Evolutionary conservation across 2,888 invertebrate genomes (phyloP), one percentile per base, ranked within the genome.

Genomic region (Limnephilus rhombicus): DNA sequence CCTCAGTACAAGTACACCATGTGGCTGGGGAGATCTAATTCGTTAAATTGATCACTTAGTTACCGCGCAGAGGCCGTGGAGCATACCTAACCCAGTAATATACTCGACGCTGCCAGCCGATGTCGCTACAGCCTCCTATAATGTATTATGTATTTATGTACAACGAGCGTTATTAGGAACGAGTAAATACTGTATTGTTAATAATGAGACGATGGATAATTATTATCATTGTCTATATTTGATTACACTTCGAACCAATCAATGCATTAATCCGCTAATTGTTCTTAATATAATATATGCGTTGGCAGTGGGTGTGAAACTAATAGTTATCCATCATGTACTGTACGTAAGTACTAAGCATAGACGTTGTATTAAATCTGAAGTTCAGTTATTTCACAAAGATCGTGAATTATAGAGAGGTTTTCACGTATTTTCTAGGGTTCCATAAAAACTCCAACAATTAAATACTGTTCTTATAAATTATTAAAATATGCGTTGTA

Each of bases 1-100:
- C 88, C 37, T 89, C 88, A 15, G 34, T 37, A 89, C 68, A n/a
- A 68, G 68, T 68, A 68, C 68, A 89, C 88, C 41, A 89, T 80
- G 80, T 37, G 88, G 88, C 45, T 89, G 88, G 88, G 80, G 80
- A 80, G 82, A 85, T 91, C 91, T 91, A 91, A 91, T 91, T 91
- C 91, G 53, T 68, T 91, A 85, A 91, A 91, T 85, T 91, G 91
- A 85, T 91, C 91, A 91, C 91, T 91, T 91, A 86, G 91, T 91
- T 91, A 91, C 91, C 80, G 85, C 83, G 80, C 37, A 53, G 85
- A 91, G 68, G 68, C 68, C 68, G 68, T 68, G 68, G 68, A 68
- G 24, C 68, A n/a, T 68, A 68, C n/a, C 68, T 24, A 68, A 68
- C 68, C 9, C 24, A 68, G 68, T 68, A 68, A 68, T 68, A 68